A percentile compares a stretch with the other conserved stretches of the same genome.
phyloP scores from a whole-genome alignment of 2,797 vertebrate genomes.

The Ammospiza maritima region DNA sequence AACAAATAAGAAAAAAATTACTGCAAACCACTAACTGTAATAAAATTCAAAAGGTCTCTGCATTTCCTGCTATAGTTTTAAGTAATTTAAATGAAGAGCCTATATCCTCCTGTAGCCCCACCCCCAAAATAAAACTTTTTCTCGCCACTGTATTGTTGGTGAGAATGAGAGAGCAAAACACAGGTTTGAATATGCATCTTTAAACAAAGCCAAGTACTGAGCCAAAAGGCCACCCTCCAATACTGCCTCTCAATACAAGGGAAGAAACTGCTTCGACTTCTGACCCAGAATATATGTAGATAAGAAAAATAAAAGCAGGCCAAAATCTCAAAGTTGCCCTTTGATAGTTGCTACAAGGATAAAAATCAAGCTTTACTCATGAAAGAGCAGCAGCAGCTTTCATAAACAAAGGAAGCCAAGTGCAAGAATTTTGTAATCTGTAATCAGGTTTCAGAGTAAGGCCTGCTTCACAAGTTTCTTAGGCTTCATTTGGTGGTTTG shows the following conservation, averaged over 20 bases:
- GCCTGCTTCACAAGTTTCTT: not conserved
- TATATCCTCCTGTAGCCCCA: conserved; percentile 7
- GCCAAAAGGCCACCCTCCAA: conserved; percentile 2
- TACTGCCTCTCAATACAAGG: not conserved
- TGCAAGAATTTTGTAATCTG: not conserved
- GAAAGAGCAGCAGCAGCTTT: not conserved
- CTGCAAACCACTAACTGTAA: conserved; percentile 57
- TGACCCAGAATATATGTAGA: not conserved
- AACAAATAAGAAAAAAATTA: conserved; percentile 48
- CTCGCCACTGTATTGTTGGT: conserved; percentile 29
- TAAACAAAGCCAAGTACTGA: conserved; percentile 53
- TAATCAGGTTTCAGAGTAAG: not conserved
- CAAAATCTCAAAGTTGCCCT: not conserved
- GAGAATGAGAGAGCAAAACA: not conserved
- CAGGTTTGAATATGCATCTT: conserved; percentile 53
- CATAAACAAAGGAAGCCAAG: not conserved
- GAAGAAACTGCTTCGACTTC: not conserved
- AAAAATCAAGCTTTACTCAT: not conserved
- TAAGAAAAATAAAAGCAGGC: not conserved
- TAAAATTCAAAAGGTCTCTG: conserved; percentile 69
- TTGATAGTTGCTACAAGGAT: not conserved
- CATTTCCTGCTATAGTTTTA: conserved; percentile 67
- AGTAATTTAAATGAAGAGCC: conserved; percentile 57
- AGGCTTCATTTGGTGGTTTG: not conserved
- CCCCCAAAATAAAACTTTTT: conserved; percentile 48